Evolutionary conservation across 2,797 vertebrate species (phyloP).

Genomic region (Eulemur mongoz): DNA sequence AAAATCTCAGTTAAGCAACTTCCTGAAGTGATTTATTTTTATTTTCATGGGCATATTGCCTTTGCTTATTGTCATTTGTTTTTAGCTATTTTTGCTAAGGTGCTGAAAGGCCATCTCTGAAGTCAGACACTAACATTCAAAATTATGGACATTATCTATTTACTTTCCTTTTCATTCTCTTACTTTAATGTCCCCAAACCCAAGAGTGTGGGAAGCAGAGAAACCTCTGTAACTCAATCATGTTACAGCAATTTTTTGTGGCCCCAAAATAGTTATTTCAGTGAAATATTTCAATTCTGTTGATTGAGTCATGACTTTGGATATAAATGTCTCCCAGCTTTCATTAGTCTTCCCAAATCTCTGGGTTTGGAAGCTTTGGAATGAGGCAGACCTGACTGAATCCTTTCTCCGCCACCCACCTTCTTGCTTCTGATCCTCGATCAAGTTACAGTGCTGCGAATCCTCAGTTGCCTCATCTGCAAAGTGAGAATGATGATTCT

Average conservation of each 20-base stretch:
- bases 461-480: not conserved
- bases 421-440: not conserved
- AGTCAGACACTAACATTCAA: not conserved
- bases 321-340: slow-evolving; percentile 41
- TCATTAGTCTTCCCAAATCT: slow-evolving; percentile 37
- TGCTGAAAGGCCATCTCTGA: slow-evolving; percentile 60
- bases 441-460: not conserved
- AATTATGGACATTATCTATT: slow-evolving; percentile 46
- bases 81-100: slow-evolving; percentile 42
- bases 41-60: slow-evolving; percentile 46
- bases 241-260: slow-evolving; percentile 27
- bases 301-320: slow-evolving; percentile 24
- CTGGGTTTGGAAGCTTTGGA: not conserved
- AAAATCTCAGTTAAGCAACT: slow-evolving; percentile 31
- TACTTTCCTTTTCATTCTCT: slow-evolving; percentile 22
- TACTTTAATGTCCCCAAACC: not conserved
- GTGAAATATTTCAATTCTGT: slow-evolving; percentile 58
- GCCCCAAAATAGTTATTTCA: not conserved
- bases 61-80: slow-evolving; percentile 62
- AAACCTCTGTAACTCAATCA: not conserved
- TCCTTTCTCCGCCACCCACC: not conserved
- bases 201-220: not conserved
- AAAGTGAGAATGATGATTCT: not conserved
- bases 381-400: not conserved
- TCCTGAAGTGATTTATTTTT: slow-evolving; percentile 36